A percentile compares a stretch with the other conserved stretches of the same genome.
These are phyloP conservation scores for Corythornis leucogaster DNA, from an alignment of 2,797 vertebrate genomes.

Conservation along the genomic window DNA sequence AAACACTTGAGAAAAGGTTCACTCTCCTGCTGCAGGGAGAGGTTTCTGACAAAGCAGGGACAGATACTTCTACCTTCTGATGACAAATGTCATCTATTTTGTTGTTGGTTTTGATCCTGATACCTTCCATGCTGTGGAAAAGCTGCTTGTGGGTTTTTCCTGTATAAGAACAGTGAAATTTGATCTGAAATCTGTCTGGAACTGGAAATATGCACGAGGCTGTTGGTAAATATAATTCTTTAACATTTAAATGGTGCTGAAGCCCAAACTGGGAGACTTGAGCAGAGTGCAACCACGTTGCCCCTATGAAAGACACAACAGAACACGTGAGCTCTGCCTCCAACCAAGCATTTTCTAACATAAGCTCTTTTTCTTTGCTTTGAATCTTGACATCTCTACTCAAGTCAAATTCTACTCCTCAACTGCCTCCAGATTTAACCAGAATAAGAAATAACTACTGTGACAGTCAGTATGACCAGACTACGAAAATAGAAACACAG, in stretches of 20 bases:
- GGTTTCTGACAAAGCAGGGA: neutral
- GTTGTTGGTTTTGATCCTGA: neutral
- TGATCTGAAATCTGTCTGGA: conserved; percentile 10
- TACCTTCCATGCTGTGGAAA: neutral
- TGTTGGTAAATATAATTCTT: neutral
- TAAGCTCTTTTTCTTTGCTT: neutral
- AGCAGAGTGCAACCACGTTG: fast-evolving
- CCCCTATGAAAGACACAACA: neutral
- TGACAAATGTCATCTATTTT: neutral
- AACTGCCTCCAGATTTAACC: conserved; percentile 26
- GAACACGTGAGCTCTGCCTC: neutral
- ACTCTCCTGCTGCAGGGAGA: neutral
- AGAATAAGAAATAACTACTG: neutral
- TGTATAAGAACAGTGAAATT: neutral
- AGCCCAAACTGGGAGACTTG: neutral
- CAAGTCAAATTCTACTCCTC: neutral
- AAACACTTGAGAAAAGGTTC: neutral
- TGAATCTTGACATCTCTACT: neutral
- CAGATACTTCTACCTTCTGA: neutral
- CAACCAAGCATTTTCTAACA: neutral
- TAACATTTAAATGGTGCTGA: neutral
- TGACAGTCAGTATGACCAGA: neutral
- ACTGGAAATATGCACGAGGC: neutral
- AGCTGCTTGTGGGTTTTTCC: neutral
- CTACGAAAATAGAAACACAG: conserved; percentile 20